Evolutionary conservation across 2,113 vertebrate genomes (phyloP), one percentile per base, ranked within the genome.

Genomic region (Neofelis nebulosa): DNA sequence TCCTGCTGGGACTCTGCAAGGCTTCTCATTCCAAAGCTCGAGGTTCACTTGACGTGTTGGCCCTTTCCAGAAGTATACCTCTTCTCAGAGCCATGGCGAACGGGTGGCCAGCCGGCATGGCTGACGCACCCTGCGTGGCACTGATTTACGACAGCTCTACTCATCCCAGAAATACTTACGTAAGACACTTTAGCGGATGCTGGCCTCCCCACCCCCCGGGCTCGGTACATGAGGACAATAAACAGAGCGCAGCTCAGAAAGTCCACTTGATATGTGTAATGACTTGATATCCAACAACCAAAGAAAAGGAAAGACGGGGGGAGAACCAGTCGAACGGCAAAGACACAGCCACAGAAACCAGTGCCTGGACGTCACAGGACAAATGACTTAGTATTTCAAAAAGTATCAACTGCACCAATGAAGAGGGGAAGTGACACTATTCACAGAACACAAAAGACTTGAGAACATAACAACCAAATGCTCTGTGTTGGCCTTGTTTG

Each of bases 361-460:
- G 41, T 14, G 19, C 4, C 1, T 5, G n/a, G 5, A 0, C 3
- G 0, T 57, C 4, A 5, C 63, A 2, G 63, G 50, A 25, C 45
- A 12, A 15, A 27, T 36, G 68, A 21, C 31, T 50, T 57, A 0
- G 7, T 23, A 11, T 33, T 27, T 87, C 5, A 18, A 16, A 71
- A 33, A 48, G 8, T 6, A 12, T 31, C 69, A 27, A 5, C 81
- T 12, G 23, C 9, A 0, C 2, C 27, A 2, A 36, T n/a, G 25
- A 14, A 48, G 10, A 31, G 23, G 1, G 7, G 48, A 15, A 13
- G 3, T 25, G 33, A n/a, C 25, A 13, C 21, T 14, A 8, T 21
- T n/a, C 13, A 15, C 12, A 79, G 9, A 38, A 50, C 5, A 38
- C 57, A 27, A 5, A n/a, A 80, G 18, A 21, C 7, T 6, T 5